Conservation (phyloP, 2,888 invertebrate species). For the Amiota communis region DNA sequence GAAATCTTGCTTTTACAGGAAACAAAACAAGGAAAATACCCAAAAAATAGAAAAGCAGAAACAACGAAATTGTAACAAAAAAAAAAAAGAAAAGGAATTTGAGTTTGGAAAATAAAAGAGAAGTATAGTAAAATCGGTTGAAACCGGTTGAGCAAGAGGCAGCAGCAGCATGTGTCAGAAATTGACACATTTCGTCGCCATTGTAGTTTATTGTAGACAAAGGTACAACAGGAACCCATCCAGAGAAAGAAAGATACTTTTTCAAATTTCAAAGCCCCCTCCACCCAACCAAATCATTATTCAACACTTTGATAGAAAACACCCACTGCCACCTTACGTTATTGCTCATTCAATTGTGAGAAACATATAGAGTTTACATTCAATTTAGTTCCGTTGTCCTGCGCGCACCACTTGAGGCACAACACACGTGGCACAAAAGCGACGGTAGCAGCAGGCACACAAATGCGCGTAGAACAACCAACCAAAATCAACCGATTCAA, state of each 20-base stretch:
- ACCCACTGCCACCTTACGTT: slow-evolving; percentile 13
- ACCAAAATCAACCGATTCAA: no score
- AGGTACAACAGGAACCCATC: not conserved
- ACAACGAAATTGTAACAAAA: not conserved
- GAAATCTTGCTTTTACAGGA: not conserved
- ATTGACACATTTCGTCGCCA: slow-evolving; percentile 6
- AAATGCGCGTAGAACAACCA: no score
- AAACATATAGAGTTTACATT: slow-evolving; percentile 48
- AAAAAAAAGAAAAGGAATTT: not conserved
- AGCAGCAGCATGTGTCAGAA: slow-evolving; percentile 3
- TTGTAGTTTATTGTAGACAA: not conserved
- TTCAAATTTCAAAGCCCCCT: not conserved
- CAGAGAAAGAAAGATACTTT: no score
- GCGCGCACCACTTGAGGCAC: not conserved
- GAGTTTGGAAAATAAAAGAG: not conserved
- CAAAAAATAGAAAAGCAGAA: slow-evolving; percentile 5
- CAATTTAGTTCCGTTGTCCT: slow-evolving; percentile 35
- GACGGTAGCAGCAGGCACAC: not conserved
- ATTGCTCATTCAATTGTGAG: slow-evolving; percentile 54
- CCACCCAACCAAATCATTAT: not conserved
- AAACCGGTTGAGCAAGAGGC: slow-evolving; percentile 16
- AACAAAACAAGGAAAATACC: slow-evolving; percentile 15
- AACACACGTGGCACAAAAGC: not conserved
- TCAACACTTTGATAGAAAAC: not conserved
- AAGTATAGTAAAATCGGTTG: not conserved